Evolutionary conservation across 2,797 vertebrate species (phyloP).

Genomic region (Merluccius polli): DNA sequence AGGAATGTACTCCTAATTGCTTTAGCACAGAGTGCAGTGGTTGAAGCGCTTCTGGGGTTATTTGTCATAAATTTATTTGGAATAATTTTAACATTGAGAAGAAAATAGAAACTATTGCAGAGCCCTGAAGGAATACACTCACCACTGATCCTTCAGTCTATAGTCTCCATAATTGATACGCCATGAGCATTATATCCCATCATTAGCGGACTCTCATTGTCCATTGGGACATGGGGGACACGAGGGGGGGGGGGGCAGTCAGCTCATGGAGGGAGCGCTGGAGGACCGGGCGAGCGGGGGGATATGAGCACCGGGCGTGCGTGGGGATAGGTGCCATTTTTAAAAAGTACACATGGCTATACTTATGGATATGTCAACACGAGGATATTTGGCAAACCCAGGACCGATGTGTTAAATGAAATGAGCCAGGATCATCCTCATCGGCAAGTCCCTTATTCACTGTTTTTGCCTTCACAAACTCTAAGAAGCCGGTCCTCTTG

Average conservation of each 20-base stretch:
- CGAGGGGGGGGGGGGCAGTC: background rate
- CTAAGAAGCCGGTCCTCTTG: background rate
- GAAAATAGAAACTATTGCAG: slow-evolving; percentile 20
- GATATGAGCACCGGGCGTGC: no score
- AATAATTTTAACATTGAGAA: background rate
- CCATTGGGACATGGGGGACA: no score
- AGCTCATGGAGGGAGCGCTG: no score
- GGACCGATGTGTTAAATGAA: slow-evolving; percentile 24
- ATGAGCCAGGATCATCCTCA: background rate
- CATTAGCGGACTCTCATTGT: slow-evolving; percentile 62
- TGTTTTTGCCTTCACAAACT: slow-evolving; percentile 9
- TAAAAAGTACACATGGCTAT: slow-evolving; percentile 10
- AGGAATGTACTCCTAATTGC: background rate
- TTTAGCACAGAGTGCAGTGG: background rate
- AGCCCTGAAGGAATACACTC: slow-evolving; percentile 43
- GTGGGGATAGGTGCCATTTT: slow-evolving; percentile 31
- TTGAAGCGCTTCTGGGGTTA: background rate
- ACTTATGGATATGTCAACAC: slow-evolving; percentile 27
- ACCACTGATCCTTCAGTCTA: slow-evolving; percentile 36
- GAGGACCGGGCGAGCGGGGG: no score
- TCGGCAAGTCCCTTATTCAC: background rate
- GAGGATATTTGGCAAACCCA: slow-evolving; percentile 29
- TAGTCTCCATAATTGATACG: slow-evolving; percentile 52
- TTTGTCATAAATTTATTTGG: background rate
- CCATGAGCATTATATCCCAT: slow-evolving; percentile 54